Evolutionary conservation across 1,140 invertebrate genomes (phyloP).

Genomic region (Lanistes nyassanus): DNA sequence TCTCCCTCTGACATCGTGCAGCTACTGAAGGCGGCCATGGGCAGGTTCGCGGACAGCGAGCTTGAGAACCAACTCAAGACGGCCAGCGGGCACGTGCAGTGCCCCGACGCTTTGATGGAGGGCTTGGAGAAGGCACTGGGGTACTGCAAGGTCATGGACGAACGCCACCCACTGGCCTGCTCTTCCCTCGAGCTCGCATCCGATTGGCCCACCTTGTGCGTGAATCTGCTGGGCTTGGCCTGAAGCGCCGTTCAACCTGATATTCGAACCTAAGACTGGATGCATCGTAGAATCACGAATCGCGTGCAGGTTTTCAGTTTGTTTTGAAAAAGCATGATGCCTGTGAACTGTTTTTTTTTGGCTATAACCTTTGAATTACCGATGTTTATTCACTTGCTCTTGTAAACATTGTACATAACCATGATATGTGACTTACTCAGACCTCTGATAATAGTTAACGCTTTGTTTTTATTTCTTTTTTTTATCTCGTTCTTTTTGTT

Average conservation of each 20-base stretch:
- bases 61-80: neutral
- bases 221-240: slow-evolving; percentile 9
- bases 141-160: slow-evolving; percentile 16
- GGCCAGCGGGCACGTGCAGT: neutral
- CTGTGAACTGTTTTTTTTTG: too few species aligned
- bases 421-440: too few species aligned
- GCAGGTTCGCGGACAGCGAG: neutral
- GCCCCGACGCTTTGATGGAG: neutral
- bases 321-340: too few species aligned
- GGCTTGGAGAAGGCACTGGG: slow-evolving; percentile 2
- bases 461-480: too few species aligned
- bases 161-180: slow-evolving; percentile 16
- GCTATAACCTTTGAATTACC: too few species aligned
- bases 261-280: too few species aligned
- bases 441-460: too few species aligned
- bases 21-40: neutral
- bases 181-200: slow-evolving; percentile 15
- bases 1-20: slow-evolving; percentile 4
- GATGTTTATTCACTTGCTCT: too few species aligned
- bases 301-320: too few species aligned
- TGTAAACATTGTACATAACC: too few species aligned
- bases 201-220: slow-evolving; percentile 18
- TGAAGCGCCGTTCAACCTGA: neutral
- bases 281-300: too few species aligned
- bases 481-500: too few species aligned